Conservation (phyloP, 2,797 vertebrate species). For the Pygocentrus nattereri region DNA sequence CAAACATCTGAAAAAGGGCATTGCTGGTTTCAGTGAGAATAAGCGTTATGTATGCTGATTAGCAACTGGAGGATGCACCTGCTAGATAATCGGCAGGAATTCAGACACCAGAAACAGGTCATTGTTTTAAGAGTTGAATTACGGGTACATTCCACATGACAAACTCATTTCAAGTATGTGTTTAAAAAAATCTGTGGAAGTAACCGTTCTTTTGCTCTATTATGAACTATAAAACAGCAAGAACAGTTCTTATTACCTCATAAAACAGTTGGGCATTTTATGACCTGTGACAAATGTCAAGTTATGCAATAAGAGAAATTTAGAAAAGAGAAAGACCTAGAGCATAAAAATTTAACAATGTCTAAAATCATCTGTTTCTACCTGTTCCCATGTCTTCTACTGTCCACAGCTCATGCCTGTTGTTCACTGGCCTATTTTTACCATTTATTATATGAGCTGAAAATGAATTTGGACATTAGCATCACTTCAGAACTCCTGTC, state of each 20-base stretch:
- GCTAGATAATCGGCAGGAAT: neutral
- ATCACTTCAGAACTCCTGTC: too few species aligned
- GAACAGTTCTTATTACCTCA: neutral
- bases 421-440: too few species aligned
- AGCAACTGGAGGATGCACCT: neutral
- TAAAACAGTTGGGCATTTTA: too few species aligned
- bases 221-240: neutral
- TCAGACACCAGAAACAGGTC: neutral
- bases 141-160: neutral
- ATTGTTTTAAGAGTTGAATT: neutral
- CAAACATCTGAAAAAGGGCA: slow-evolving; percentile 18
- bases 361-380: too few species aligned
- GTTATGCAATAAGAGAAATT: too few species aligned
- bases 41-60: slow-evolving; percentile 2
- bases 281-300: too few species aligned
- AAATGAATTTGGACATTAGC: too few species aligned
- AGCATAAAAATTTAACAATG: too few species aligned
- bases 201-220: neutral
- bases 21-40: slow-evolving; percentile 7
- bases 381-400: too few species aligned
- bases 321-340: too few species aligned
- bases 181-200: neutral
- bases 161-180: neutral
- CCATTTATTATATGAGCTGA: too few species aligned
- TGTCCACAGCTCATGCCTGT: too few species aligned